Evolutionary conservation across 2,797 vertebrate genomes (phyloP).

Genomic region (Urocyon cinereoargenteus): DNA sequence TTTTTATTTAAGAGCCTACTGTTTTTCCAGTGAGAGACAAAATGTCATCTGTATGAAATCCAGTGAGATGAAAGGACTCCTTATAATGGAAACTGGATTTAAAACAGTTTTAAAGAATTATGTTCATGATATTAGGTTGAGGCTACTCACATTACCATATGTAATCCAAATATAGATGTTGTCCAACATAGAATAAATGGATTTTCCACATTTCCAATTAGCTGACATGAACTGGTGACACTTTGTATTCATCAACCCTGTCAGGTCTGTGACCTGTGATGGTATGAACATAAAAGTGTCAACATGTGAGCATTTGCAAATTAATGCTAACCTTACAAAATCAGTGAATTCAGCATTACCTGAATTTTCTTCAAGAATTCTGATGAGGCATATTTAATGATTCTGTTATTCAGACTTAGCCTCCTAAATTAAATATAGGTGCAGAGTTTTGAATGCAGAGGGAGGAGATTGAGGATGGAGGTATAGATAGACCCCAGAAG

Average conservation of each 20-base stretch:
- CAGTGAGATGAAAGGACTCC: neutral
- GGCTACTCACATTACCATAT: neutral
- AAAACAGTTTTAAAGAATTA: neutral
- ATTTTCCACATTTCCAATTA: constrained; percentile 54
- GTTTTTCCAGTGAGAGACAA: neutral
- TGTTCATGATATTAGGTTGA: neutral
- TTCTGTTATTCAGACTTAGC: neutral
- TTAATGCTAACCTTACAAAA: constrained; percentile 21
- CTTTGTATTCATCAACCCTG: neutral
- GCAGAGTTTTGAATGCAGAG: neutral
- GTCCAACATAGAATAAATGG: neutral
- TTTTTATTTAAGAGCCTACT: neutral
- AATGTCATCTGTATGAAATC: constrained; percentile 56
- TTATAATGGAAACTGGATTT: neutral
- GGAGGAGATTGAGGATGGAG: neutral
- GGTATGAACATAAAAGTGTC: neutral
- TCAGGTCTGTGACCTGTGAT: neutral
- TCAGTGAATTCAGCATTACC: neutral
- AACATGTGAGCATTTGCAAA: neutral
- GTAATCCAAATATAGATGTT: constrained; percentile 5
- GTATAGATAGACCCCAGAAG: neutral
- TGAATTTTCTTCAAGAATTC: constrained; percentile 48
- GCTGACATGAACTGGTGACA: neutral
- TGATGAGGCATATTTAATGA: neutral
- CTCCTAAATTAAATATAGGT: neutral